Conservation (phyloP, 2,797 vertebrate species). For the Hafferia zeledoni region DNA sequence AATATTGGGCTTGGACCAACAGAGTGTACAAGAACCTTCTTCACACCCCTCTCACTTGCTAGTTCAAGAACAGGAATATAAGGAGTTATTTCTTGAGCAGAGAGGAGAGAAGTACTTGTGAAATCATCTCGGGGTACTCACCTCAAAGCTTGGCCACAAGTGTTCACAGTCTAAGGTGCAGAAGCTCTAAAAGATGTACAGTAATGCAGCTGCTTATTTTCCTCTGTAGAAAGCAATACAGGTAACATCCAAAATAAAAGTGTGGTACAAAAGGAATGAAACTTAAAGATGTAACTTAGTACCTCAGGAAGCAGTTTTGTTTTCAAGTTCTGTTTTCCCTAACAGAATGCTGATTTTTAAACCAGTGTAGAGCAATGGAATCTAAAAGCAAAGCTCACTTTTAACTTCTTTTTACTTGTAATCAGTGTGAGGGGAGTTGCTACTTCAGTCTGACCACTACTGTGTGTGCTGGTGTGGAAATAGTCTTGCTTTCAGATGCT, state of each 20-base stretch:
- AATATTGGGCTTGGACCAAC: background rate
- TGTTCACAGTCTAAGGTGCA: background rate
- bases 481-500: background rate
- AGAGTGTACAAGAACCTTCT: background rate
- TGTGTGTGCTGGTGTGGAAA: background rate
- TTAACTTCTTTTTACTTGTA: background rate
- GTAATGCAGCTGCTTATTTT: background rate
- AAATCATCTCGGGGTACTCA: background rate
- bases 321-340: background rate
- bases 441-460: background rate
- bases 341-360: background rate
- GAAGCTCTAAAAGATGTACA: background rate
- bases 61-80: background rate
- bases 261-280: background rate
- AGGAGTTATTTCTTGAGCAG: background rate
- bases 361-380: background rate
- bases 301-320: background rate
- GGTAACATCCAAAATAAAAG: background rate
- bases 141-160: background rate
- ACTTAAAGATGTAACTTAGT: background rate
- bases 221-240: background rate
- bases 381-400: background rate
- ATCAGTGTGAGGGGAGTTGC: accelerated
- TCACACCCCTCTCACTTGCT: background rate
- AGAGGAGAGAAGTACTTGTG: background rate